phyloP scores from a whole-genome alignment of 2,113 vertebrate species.

The Microtus pennsylvanicus region DNA sequence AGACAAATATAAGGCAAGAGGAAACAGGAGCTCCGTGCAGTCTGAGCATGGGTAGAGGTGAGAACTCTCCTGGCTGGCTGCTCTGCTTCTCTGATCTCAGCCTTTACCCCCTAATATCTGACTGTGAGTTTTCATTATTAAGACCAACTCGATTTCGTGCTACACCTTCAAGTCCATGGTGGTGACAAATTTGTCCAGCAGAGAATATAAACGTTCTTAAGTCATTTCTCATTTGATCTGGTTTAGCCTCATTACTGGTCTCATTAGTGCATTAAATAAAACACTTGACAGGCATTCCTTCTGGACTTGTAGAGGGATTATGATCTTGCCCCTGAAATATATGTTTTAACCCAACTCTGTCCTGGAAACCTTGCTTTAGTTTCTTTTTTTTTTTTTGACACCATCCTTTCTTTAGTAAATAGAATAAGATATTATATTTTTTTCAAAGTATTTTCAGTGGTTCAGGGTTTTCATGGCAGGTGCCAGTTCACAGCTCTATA shows the following conservation, averaged over 20 bases:
- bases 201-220: conserved; percentile 6
- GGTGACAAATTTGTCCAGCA: not conserved
- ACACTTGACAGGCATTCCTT: not conserved
- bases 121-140: too few species aligned
- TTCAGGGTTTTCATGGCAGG: not conserved
- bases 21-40: too few species aligned
- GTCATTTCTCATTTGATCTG: not conserved
- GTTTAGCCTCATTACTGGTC: not conserved
- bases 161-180: not conserved
- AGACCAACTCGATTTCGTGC: too few species aligned
- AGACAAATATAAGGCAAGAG: too few species aligned
- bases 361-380: not conserved
- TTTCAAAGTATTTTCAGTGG: not conserved
- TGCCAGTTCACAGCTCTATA: not conserved
- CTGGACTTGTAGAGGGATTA: conserved; percentile 19
- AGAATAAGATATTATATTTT: not conserved
- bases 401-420: not conserved
- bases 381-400: not conserved
- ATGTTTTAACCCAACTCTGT: not conserved
- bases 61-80: too few species aligned
- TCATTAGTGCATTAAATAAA: conserved; percentile 41
- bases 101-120: too few species aligned
- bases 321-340: not conserved
- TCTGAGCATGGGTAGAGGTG: too few species aligned
- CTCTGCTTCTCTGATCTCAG: too few species aligned